Base-by-base conservation (phyloP, 2,888 invertebrate genomes). In the Bimastos eiseni region DNA sequence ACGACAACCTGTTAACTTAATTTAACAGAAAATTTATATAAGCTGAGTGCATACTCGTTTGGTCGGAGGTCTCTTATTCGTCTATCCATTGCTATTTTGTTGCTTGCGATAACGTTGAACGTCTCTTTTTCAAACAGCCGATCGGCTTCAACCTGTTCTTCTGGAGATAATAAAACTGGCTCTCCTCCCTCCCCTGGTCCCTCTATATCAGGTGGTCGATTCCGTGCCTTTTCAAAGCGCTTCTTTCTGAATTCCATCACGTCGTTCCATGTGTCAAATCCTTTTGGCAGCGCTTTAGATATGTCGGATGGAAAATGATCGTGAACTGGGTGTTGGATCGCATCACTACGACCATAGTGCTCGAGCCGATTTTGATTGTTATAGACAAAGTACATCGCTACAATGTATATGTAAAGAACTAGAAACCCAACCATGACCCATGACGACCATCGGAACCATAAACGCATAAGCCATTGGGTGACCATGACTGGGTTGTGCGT, bases 41-140 rank as follows among this genome's bases (percentile, higher is more conserved):
- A n/a, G 70, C 70, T 70, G 37, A 34, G 30, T 21, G 90, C 94
- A 94, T 94, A 96, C 96, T 93, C 93, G 89, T 94, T 92, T 93
- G 95, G 95, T 91, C 97, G 93, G 94, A 96, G 95, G 96, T 96
- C 98, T 94, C 96, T 96, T 70, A 98, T 95, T 92, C 97, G 97
- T 93, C 98, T 96, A 95, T 97, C 97, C 93, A 98, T 96, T 0
- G 98, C 96, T 94, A 98, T 97, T 94, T 97, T 97, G 94, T 98
- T 97, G 94, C 98, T 98, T 15, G 98, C 96, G 93, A 98, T 96
- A 91, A 97, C 97, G 94, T 98, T 98, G 92, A 98, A 96, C 1
- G 98, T 98, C 93, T 97, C 97, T 94, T 97, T 97, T 93, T 97
- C 97, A 94, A 97, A 96, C 0, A 97, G 96, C 92, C 96, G 96